Base-by-base conservation (phyloP, 2,888 invertebrate species). In the Synanthedon vespiformis region DNA sequence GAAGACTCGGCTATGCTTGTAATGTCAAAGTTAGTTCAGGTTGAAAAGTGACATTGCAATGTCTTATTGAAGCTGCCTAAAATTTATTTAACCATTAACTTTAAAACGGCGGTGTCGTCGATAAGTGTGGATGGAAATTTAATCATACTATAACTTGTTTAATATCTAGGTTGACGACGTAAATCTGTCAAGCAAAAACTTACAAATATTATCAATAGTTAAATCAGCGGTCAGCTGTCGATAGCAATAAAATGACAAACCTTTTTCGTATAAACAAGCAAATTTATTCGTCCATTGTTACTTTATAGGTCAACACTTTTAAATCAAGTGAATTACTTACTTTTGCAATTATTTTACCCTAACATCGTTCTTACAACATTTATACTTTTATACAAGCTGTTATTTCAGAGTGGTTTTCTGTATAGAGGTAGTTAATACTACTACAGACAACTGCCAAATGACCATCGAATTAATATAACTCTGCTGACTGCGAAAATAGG, bases 211-310 rank as follows among this genome's bases (percentile, higher is more conserved):
- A 53, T 54, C 58, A 54, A 54, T 56, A 56, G 54, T 57, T 58
- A 58, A 61, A 64, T 61, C 57, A 57, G 50, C 49, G 53, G 48
- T 56, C 54, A 52, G 22, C 22, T 48, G 44, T 44, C 13, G n/a
- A 44, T 48, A 48, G 48, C 48, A 27, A 50, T 40, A 41, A 16
- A 61, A 65, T 66, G 59, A 64, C 64, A 64, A 70, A 63, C 65
- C 70, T 75, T 77, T 77, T 80, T 80, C 68, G 72, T 77, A 70
- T 72, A 70, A 72, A 71, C 70, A 65, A 62, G 65, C 67, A 75
- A 76, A 82, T 83, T 85, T 82, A 82, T 81, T 71, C 67, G 61
- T 61, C 72, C 68, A 80, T 84, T 84, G 81, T 81, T 49, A 61
- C 59, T 68, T 77, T 72, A 73, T 82, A 60, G 83, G 83, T 77